Evolutionary conservation across 2,888 invertebrate species (phyloP).

Genomic region (Sarcophaga rosellei): DNA sequence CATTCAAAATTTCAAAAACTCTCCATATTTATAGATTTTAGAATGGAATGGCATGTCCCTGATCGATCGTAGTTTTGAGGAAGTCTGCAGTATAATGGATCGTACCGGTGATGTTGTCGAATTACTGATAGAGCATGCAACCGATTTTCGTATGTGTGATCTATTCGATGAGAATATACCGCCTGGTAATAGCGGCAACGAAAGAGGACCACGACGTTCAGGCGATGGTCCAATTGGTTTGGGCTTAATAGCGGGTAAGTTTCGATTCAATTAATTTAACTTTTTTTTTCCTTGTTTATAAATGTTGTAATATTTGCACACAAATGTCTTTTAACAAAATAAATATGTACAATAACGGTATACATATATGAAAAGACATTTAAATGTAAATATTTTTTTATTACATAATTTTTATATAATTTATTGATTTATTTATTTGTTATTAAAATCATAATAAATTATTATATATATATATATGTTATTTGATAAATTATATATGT

Average conservation of each 20-base stretch:
- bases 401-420: conserved; percentile 3
- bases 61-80: conserved; percentile 95
- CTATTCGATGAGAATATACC: conserved; percentile 87
- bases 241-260: conserved; percentile 81
- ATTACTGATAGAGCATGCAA: conserved; percentile 91
- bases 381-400: conserved; percentile 49
- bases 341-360: too few relatives aligned
- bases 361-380: conserved; percentile 40
- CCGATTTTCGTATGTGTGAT: conserved; percentile 88
- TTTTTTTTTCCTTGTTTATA: conserved; percentile 5
- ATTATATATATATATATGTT: too few relatives aligned
- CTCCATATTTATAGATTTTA: conserved; percentile 84
- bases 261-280: neutral
- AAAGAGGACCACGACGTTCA: conserved; percentile 80
- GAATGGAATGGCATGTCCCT: conserved; percentile 96
- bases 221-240: conserved; percentile 81
- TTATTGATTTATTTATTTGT: conserved; percentile 10
- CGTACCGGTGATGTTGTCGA: conserved; percentile 93
- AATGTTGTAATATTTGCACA: conserved; percentile 60
- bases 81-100: conserved; percentile 94
- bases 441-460: too few relatives aligned
- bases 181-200: conserved; percentile 80
- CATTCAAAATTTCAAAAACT: too few relatives aligned
- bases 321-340: conserved; percentile 45
- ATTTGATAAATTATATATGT: neutral